phyloP scores from a whole-genome alignment of 2,888 invertebrate genomes.

The Venusia cambrica region DNA sequence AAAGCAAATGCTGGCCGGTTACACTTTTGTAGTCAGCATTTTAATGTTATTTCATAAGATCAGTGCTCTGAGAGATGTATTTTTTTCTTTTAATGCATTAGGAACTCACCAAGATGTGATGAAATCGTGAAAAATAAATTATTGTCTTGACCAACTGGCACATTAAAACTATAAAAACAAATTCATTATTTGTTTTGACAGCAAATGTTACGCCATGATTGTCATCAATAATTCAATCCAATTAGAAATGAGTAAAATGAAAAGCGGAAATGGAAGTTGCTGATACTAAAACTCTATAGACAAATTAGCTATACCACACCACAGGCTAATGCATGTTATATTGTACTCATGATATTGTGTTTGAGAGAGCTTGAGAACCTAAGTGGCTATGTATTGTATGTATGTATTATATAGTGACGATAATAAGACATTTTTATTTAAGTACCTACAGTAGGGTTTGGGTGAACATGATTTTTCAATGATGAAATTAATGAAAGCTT shows the following conservation, averaged over 20 bases:
- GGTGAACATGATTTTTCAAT: too few species aligned
- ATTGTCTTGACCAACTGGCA: constrained; percentile 57
- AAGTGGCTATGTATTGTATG: too few species aligned
- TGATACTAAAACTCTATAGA: constrained; percentile 13
- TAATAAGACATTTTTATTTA: too few species aligned
- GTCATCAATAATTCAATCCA: constrained; percentile 48
- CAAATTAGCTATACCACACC: not conserved
- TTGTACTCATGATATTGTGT: too few species aligned
- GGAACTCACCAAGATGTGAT: constrained; percentile 28
- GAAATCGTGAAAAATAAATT: constrained; percentile 38
- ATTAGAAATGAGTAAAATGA: constrained; percentile 35
- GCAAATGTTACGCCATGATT: constrained; percentile 38
- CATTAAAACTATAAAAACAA: constrained; percentile 57
- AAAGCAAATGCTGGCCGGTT: constrained; percentile 28
- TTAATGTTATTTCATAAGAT: constrained; percentile 3
- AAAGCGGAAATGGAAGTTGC: constrained; percentile 16
- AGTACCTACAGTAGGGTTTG: too few species aligned
- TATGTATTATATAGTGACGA: too few species aligned
- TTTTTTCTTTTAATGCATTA: constrained; percentile 26
- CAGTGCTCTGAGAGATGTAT: constrained; percentile 16
- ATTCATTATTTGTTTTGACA: constrained; percentile 42
- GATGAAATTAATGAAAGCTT: too few species aligned
- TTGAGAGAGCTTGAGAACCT: too few species aligned
- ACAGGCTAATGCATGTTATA: too few species aligned
- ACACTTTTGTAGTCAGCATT: constrained; percentile 19